Conservation (phyloP, 2,797 vertebrate species). For the Gastrophryne carolinensis region DNA sequence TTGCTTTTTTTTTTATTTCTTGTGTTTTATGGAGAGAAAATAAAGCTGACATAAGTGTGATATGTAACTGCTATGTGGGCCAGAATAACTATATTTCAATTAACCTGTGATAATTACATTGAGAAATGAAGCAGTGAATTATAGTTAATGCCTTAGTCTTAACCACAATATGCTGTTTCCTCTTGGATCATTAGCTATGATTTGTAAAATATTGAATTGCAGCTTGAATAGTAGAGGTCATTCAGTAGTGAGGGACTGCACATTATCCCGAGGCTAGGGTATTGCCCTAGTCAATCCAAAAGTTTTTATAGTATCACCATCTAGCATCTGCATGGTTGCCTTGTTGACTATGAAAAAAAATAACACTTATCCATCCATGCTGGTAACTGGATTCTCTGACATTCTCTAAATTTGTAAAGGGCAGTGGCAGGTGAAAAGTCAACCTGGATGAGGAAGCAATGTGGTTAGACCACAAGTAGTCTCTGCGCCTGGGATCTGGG, state of each 20-base stretch:
- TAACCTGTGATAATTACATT: conserved; percentile 41
- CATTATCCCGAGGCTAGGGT: neutral
- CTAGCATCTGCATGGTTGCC: no score
- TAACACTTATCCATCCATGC: no score
- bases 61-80: conserved; percentile 20
- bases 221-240: neutral
- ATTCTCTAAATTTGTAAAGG: no score
- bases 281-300: no score
- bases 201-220: conserved; percentile 1
- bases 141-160: conserved; percentile 25
- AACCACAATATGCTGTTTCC: neutral
- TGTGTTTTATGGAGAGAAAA: conserved; percentile 27
- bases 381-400: no score
- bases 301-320: no score
- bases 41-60: conserved; percentile 45
- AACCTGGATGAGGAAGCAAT: no score
- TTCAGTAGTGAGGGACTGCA: neutral
- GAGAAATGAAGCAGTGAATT: conserved; percentile 46
- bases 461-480: no score
- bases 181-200: conserved; percentile 20
- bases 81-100: conserved; percentile 43
- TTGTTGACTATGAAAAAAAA: no score
- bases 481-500: no score
- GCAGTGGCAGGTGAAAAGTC: no score
- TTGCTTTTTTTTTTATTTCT: conserved; percentile 9